These are phyloP conservation scores for Glossophaga mutica DNA, from an alignment of 2,797 vertebrate genomes.

Conservation along the genomic window DNA sequence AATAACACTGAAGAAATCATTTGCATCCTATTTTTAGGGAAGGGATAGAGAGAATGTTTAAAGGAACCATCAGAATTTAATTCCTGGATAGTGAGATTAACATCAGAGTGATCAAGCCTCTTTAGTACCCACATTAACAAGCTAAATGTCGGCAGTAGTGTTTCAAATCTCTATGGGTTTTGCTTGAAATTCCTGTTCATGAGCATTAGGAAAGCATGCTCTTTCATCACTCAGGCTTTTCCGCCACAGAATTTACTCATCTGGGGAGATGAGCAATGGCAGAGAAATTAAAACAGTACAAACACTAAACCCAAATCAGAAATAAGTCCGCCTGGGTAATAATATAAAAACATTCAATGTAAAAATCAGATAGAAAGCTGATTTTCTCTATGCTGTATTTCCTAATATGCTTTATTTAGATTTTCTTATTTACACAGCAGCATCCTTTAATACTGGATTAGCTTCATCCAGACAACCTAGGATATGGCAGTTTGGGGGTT, in stretches of 20 bases:
- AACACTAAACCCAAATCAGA: background rate
- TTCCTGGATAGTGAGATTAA: background rate
- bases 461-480: background rate
- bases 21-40: background rate
- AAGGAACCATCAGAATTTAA: background rate
- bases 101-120: background rate
- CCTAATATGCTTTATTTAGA: background rate
- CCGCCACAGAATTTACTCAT: background rate
- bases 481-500: background rate
- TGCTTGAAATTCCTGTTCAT: background rate
- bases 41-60: background rate
- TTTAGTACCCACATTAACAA: background rate
- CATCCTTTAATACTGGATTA: background rate
- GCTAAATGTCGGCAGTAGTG: background rate
- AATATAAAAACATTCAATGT: background rate
- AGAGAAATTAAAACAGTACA: background rate
- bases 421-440: background rate
- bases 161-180: background rate
- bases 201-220: background rate
- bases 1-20: background rate
- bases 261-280: background rate
- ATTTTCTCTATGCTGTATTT: background rate
- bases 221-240: background rate
- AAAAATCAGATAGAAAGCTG: background rate
- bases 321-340: background rate